These are phyloP conservation scores for Drosophila bunnanda DNA, from an alignment of 2,888 invertebrate genomes.

Conservation along the genomic window DNA sequence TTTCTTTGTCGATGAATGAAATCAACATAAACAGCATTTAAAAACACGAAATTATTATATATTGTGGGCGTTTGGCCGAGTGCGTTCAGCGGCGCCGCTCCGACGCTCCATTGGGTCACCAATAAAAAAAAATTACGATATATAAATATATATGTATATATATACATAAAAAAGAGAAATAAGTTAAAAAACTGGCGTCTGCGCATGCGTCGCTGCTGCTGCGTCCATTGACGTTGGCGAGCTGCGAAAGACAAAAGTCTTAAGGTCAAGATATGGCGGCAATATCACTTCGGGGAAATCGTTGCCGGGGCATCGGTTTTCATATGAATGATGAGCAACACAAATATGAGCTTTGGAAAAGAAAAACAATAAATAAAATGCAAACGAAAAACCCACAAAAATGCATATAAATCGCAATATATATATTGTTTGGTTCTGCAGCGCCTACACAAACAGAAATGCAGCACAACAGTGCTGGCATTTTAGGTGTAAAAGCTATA, in stretches of 20 bases:
- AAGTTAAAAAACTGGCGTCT: constrained; percentile 35
- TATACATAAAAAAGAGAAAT: constrained; percentile 12
- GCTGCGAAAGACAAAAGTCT: constrained; percentile 45
- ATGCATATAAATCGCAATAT: constrained; percentile 60
- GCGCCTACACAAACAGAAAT: constrained; percentile 62
- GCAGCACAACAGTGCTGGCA: constrained; percentile 15
- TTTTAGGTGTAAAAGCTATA: neutral
- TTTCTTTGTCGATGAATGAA: constrained; percentile 60
- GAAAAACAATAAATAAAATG: constrained; percentile 16
- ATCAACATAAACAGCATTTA: constrained; percentile 54
- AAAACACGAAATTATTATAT: constrained; percentile 47
- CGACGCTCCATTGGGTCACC: constrained; percentile 60
- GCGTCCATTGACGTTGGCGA: constrained; percentile 75
- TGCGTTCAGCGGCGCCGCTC: constrained; percentile 71
- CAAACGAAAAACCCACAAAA: constrained; percentile 51
- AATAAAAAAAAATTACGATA: constrained; percentile 17
- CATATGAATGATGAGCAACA: constrained; percentile 37
- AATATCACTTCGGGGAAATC: constrained; percentile 3
- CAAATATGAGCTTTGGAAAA: constrained; percentile 40
- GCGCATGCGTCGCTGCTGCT: constrained; percentile 47
- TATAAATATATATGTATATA: neutral
- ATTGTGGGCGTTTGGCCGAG: constrained; percentile 61
- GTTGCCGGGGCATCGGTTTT: constrained; percentile 20
- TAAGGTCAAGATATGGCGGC: constrained; percentile 69
- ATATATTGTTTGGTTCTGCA: constrained; percentile 31